Conservation (phyloP, 2,113 vertebrate genomes). For the Brachirus orientalis region DNA sequence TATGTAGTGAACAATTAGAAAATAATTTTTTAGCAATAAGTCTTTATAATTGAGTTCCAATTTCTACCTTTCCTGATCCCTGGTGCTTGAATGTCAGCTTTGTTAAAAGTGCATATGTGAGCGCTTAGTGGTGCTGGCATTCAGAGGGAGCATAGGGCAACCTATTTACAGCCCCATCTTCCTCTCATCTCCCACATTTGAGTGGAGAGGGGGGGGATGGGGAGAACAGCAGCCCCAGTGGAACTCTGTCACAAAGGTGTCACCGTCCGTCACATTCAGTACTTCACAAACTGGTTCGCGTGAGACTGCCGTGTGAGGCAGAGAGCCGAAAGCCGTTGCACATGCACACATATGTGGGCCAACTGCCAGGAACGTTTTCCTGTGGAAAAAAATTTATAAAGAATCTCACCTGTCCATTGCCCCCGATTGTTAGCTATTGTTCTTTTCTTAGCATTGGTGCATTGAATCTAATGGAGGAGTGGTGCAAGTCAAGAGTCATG, state of each 20-base stretch:
- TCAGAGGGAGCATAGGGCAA: constrained; percentile 22
- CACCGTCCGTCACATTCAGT: background rate
- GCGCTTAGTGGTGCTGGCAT: constrained; percentile 37
- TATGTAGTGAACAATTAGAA: constrained; percentile 26
- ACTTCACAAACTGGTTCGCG: background rate
- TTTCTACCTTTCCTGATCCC: constrained; percentile 30
- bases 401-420: constrained; percentile 25
- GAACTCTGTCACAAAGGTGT: constrained; percentile 46
- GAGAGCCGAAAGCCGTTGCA: constrained; percentile 23
- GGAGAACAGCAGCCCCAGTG: constrained; percentile 37
- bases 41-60: background rate
- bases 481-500: constrained; percentile 4
- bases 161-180: constrained; percentile 45
- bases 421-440: constrained; percentile 11
- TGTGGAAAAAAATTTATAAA: constrained; percentile 24
- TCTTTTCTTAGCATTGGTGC: constrained; percentile 3
- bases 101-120: constrained; percentile 7
- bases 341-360: background rate
- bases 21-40: constrained; percentile 41
- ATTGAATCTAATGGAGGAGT: constrained; percentile 17
- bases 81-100: constrained; percentile 59
- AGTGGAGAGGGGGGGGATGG: constrained; percentile 10
- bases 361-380: constrained; percentile 33
- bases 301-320: constrained; percentile 4
- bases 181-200: background rate